Percentiles rank a stretch among this genome's conserved stretches.
Evolutionary conservation across 53 echinoderm and acorn worm genomes (phyloP).

Genomic region (Actinopyga echinites): DNA sequence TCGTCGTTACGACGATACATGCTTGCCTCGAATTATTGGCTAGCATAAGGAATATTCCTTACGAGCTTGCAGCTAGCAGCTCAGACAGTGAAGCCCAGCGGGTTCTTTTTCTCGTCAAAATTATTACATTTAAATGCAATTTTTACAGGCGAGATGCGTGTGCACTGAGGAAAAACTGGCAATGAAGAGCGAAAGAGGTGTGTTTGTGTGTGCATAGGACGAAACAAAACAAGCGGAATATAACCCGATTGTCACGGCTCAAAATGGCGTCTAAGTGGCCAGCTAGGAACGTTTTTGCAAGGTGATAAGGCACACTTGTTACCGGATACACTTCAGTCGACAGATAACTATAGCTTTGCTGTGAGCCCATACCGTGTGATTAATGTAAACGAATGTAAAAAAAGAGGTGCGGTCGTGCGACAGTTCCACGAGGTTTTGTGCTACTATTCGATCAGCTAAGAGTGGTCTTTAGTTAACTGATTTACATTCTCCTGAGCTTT

Average conservation of each 20-base stretch:
- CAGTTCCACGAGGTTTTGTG: too few relatives aligned
- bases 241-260: not conserved
- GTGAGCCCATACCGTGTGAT: too few relatives aligned
- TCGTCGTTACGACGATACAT: not conserved
- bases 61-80: not conserved
- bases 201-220: not conserved
- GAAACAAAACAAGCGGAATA: not conserved
- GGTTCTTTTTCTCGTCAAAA: conserved; percentile 14
- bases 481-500: too few relatives aligned
- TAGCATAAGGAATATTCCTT: not conserved
- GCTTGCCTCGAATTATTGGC: conserved; percentile 12
- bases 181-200: conserved; percentile 3
- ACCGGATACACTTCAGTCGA: not conserved
- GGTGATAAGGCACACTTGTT: not conserved
- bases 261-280: conserved; percentile 19
- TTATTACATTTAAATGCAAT: conserved; percentile 29
- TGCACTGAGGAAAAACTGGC: conserved; percentile 15
- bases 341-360: too few relatives aligned
- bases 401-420: not conserved
- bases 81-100: conserved; percentile 1
- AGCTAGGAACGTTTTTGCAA: not conserved
- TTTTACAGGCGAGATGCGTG: conserved; percentile 18
- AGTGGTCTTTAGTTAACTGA: too few relatives aligned
- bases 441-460: too few relatives aligned
- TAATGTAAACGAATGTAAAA: too few relatives aligned